These are phyloP conservation scores for Uloborus diversus DNA, from an alignment of 1,140 invertebrate genomes.

Conservation along the genomic window DNA sequence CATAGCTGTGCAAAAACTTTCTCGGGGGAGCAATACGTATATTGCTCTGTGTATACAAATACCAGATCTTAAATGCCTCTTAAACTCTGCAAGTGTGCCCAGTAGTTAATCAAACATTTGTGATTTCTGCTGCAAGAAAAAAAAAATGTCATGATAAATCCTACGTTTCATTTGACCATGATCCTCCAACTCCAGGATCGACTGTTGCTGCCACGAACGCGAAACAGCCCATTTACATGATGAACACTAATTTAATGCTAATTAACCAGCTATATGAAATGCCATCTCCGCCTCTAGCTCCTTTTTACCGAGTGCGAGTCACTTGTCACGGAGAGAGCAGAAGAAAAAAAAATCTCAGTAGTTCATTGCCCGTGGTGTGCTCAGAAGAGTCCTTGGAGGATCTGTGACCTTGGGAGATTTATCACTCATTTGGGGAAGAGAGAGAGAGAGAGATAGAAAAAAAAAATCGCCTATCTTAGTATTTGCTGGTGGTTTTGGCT, in stretches of 20 bases:
- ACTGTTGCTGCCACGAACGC: neutral
- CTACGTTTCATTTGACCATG: neutral
- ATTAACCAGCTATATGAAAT: neutral
- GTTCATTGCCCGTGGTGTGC: neutral
- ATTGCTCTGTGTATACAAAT: no score
- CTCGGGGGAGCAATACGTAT: no score
- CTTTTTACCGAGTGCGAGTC: no score
- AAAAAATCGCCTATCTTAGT: neutral
- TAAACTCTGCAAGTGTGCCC: no score
- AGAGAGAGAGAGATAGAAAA: neutral
- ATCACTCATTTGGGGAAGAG: neutral
- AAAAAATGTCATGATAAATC: no score
- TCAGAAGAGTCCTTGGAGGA: slow-evolving; percentile 3
- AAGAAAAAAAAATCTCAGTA: neutral
- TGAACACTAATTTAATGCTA: neutral
- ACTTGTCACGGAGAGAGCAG: neutral
- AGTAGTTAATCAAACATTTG: no score
- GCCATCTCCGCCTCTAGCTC: neutral
- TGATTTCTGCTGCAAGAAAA: no score
- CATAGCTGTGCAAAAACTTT: no score
- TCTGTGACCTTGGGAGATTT: slow-evolving; percentile 2
- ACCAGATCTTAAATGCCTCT: no score
- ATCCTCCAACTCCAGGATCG: neutral
- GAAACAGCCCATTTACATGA: neutral
- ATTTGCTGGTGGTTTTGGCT: neutral